A percentile compares a stretch with the other conserved stretches of the same genome.
These are phyloP conservation scores for Myripristis jacobus DNA, from an alignment of 2,797 vertebrate genomes.

Conservation along the genomic window DNA sequence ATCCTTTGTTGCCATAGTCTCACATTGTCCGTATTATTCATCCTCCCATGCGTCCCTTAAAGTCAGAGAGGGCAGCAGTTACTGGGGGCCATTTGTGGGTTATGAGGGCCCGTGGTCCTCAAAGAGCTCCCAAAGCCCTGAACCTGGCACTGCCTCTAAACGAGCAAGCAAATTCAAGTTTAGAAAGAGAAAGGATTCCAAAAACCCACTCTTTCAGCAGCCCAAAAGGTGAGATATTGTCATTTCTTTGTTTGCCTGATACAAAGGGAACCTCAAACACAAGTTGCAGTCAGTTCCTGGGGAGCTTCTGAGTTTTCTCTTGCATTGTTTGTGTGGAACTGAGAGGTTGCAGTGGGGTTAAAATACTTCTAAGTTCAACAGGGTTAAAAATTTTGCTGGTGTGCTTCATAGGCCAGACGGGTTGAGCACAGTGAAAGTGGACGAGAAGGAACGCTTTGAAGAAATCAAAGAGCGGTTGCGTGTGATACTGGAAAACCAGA, in stretches of 20 bases:
- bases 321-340: slow-evolving; percentile 18
- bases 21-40: slow-evolving; percentile 85
- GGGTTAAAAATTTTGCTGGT: slow-evolving; percentile 58
- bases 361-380: slow-evolving; percentile 41
- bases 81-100: slow-evolving; percentile 89
- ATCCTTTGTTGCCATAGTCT: slow-evolving; percentile 84
- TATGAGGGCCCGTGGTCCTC: slow-evolving; percentile 75
- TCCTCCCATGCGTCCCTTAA: slow-evolving; percentile 88
- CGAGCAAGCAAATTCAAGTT: slow-evolving; percentile 95
- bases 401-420: slow-evolving; percentile 91
- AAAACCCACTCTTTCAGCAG: slow-evolving; percentile 87
- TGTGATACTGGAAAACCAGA: slow-evolving; percentile 97
- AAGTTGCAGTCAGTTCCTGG: slow-evolving; percentile 37
- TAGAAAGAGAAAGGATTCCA: slow-evolving; percentile 96
- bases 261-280: slow-evolving; percentile 38
- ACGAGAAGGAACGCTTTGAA: slow-evolving; percentile 98
- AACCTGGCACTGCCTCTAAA: slow-evolving; percentile 87
- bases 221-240: slow-evolving; percentile 91
- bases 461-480: slow-evolving; percentile 99
- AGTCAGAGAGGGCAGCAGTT: slow-evolving; percentile 95
- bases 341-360: slow-evolving; percentile 43
- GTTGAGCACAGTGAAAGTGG: slow-evolving; percentile 96
- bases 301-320: slow-evolving; percentile 26
- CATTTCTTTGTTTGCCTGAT: slow-evolving; percentile 48
- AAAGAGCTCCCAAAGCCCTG: slow-evolving; percentile 86